Conservation (phyloP, 2,888 invertebrate species). For the Lepidochrysops patricia region DNA sequence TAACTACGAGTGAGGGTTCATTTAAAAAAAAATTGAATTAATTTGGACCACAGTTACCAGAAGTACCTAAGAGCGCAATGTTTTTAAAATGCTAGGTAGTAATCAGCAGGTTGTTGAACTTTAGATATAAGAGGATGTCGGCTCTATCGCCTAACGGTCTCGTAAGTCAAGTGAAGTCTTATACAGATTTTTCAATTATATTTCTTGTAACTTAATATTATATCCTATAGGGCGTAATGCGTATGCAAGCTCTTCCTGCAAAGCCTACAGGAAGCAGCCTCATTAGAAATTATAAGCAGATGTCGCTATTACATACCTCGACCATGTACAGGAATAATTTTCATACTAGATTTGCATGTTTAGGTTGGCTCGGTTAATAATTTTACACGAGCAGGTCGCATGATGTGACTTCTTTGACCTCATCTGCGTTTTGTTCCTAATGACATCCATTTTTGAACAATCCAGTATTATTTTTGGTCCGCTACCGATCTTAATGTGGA, state of each 20-base stretch:
- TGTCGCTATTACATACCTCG: slow-evolving; percentile 9
- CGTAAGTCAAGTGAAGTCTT: not conserved
- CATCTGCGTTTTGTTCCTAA: not conserved
- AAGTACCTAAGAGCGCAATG: too few relatives aligned
- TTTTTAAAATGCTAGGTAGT: too few relatives aligned
- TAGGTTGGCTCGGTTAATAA: not conserved
- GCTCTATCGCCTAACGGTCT: not conserved
- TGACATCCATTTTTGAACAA: not conserved
- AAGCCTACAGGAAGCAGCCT: slow-evolving; percentile 23
- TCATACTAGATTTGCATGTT: not conserved
- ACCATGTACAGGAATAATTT: slow-evolving; percentile 1
- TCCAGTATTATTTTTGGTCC: not conserved
- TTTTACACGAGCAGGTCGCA: not conserved
- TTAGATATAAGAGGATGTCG: not conserved
- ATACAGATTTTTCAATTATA: not conserved
- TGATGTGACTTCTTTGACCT: not conserved
- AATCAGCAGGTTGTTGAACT: not conserved
- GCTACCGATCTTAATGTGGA: not conserved
- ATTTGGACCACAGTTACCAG: too few relatives aligned
- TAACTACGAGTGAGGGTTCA: too few relatives aligned
- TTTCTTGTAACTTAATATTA: slow-evolving; percentile 9
- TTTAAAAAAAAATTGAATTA: too few relatives aligned
- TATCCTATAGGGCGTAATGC: not conserved
- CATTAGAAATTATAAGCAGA: slow-evolving; percentile 25
- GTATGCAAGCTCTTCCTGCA: slow-evolving; percentile 17